These are phyloP conservation scores for Ichneumon xanthorius DNA, from an alignment of 2,888 invertebrate species.

Conservation along the genomic window DNA sequence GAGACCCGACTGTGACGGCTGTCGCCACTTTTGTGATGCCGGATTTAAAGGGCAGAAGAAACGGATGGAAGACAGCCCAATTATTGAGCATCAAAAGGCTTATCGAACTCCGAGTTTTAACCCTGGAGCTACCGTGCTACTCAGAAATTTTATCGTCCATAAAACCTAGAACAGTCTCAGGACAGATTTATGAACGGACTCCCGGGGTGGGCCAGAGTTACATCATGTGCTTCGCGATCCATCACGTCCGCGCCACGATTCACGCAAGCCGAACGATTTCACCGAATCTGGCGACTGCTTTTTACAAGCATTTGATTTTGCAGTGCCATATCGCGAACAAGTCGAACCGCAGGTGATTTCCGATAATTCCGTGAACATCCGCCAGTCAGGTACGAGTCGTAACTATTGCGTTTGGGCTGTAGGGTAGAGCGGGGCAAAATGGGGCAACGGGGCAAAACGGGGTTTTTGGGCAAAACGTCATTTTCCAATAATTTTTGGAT, in stretches of 20 bases:
- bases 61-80: constrained; percentile 41
- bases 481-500: too few relatives aligned
- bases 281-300: constrained; percentile 27
- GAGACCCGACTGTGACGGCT: not conserved
- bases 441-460: too few relatives aligned
- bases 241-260: constrained; percentile 27
- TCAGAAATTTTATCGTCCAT: constrained; percentile 64
- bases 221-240: constrained; percentile 48
- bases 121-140: constrained; percentile 45
- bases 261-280: constrained; percentile 11
- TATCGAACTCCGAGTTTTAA: constrained; percentile 50
- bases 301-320: constrained; percentile 36
- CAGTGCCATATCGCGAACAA: constrained; percentile 7
- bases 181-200: constrained; percentile 61
- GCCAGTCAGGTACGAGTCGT: not conserved
- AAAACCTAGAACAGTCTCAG: constrained; percentile 61
- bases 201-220: constrained; percentile 24
- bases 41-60: constrained; percentile 22
- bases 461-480: too few relatives aligned
- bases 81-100: constrained; percentile 52
- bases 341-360: constrained; percentile 22
- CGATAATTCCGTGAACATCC: not conserved
- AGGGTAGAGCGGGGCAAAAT: too few relatives aligned
- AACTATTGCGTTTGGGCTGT: not conserved
- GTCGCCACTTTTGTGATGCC: constrained; percentile 23